phyloP scores from a whole-genome alignment of 2,888 invertebrate genomes.

The Cenopis cana region DNA sequence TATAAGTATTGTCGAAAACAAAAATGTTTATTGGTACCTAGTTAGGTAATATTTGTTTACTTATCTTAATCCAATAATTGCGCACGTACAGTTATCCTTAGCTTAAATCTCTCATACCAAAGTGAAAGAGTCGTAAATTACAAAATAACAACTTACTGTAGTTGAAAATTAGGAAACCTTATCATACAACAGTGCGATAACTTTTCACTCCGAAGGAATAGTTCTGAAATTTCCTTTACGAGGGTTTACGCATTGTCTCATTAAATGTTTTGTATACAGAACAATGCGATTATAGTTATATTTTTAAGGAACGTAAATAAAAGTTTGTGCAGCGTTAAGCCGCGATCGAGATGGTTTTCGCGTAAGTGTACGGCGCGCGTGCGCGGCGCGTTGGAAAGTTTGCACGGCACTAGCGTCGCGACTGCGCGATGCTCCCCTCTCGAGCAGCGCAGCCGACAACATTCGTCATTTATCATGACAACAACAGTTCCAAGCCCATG shows the following conservation, averaged over 20 bases:
- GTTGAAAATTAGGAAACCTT: slow-evolving; percentile 67
- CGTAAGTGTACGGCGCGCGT: slow-evolving; percentile 49
- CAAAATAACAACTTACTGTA: slow-evolving; percentile 66
- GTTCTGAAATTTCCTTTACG: slow-evolving; percentile 28
- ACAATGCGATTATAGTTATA: slow-evolving; percentile 11
- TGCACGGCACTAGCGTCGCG: slow-evolving; percentile 55
- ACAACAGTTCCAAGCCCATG: slow-evolving; percentile 38
- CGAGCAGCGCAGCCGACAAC: slow-evolving; percentile 49
- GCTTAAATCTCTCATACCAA: not conserved
- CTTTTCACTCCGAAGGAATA: slow-evolving; percentile 44
- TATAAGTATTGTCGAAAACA: no score
- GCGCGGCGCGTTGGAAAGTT: slow-evolving; percentile 60
- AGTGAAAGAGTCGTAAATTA: slow-evolving; percentile 38
- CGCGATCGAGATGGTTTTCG: slow-evolving; percentile 48
- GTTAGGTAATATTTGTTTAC: not conserved
- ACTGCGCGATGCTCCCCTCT: slow-evolving; percentile 48
- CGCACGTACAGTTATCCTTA: not conserved
- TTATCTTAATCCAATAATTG: not conserved
- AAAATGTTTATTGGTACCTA: no score
- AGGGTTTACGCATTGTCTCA: slow-evolving; percentile 13
- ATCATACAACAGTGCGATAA: slow-evolving; percentile 51
- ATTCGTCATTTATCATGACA: slow-evolving; percentile 41
- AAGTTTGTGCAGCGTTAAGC: slow-evolving; percentile 38
- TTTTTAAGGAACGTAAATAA: slow-evolving; percentile 27
- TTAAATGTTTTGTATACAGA: slow-evolving; percentile 1